phyloP scores from a whole-genome alignment of 2,888 invertebrate species.

The Spilosoma lubricipeda region DNA sequence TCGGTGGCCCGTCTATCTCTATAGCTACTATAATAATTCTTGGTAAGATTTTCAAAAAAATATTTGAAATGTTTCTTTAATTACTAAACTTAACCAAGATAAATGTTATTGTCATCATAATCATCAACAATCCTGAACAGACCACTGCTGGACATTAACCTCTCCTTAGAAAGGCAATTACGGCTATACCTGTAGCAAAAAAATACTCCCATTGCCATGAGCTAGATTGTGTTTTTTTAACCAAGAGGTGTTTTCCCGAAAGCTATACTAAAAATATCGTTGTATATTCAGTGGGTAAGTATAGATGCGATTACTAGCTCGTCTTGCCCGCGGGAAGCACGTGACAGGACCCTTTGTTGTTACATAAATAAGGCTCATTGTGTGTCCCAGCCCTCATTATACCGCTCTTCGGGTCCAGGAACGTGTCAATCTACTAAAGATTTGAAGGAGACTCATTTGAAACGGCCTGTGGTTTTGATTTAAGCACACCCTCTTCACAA shows the following conservation, averaged over 20 bases:
- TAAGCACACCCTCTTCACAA: constrained; percentile 17
- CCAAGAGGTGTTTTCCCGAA: not conserved
- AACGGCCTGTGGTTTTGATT: constrained; percentile 35
- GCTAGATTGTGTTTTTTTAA: not conserved
- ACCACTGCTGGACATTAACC: too few species aligned
- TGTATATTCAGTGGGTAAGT: constrained; percentile 9
- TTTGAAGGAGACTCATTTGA: constrained; percentile 47
- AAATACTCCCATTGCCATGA: not conserved
- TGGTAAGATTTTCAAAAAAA: too few species aligned
- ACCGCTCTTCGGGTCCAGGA: constrained; percentile 57
- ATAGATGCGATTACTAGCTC: constrained; percentile 40
- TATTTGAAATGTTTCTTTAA: too few species aligned
- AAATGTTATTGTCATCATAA: too few species aligned
- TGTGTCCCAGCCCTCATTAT: constrained; percentile 67
- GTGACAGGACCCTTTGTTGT: constrained; percentile 65
- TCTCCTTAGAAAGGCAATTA: too few species aligned
- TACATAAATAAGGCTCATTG: constrained; percentile 72
- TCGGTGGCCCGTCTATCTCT: too few species aligned
- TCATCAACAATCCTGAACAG: too few species aligned
- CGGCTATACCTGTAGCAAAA: not conserved
- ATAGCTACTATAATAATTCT: too few species aligned
- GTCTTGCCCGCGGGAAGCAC: constrained; percentile 52
- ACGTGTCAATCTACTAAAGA: constrained; percentile 67
- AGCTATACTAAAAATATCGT: not conserved
- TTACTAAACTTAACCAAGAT: too few species aligned